Evolutionary conservation across 2,888 invertebrate species (phyloP), one percentile per base, ranked within the genome.

Genomic region (Synergus gifuensis): DNA sequence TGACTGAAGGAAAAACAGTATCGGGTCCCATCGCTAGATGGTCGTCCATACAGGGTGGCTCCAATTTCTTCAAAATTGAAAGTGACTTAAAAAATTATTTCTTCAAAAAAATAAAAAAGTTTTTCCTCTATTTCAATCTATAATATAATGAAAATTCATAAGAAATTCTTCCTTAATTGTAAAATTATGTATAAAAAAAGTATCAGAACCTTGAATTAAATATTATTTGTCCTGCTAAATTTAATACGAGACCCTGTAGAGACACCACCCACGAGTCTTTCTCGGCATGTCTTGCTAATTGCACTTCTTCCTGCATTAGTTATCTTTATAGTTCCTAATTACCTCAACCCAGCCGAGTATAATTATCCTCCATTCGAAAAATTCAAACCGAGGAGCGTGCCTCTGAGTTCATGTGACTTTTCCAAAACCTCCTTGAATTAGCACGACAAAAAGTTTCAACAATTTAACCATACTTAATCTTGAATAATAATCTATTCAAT

Each of bases 281-380:
- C 22, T 67, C 7, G 14, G 12, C 67, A 67, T 67, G 46, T 44
- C 14, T 44, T 67, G 67, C 46, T 76, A 77, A 79, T 79, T 79
- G 76, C 36, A 36, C 42, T 49, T 46, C 78, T 82, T 81, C 40
- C 77, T 76, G 76, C 78, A 66, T 79, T 81, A 80, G 80, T 85
- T 85, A 81, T 81, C 82, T 80, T 83, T 82, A 81, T 85, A 79
- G 79, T 84, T 81, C 76, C 78, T 85, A 86, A 87, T 86, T 86
- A 84, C 79, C 77, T 49, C 73, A 64, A 81, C 67, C 80, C 81
- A 67, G n/a, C 14, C 16, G n/a, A 40, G n/a, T 60, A 60, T 22
- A 42, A 86, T 86, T 86, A 84, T 82, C 82, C 77, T 81, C 76
- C 42, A 79, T 78, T 82, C 62, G 76, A 79, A 82, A 83, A 78